These are phyloP conservation scores for Cremastinae sp. DNA, from an alignment of 2,888 invertebrate genomes.

Conservation along the genomic window DNA sequence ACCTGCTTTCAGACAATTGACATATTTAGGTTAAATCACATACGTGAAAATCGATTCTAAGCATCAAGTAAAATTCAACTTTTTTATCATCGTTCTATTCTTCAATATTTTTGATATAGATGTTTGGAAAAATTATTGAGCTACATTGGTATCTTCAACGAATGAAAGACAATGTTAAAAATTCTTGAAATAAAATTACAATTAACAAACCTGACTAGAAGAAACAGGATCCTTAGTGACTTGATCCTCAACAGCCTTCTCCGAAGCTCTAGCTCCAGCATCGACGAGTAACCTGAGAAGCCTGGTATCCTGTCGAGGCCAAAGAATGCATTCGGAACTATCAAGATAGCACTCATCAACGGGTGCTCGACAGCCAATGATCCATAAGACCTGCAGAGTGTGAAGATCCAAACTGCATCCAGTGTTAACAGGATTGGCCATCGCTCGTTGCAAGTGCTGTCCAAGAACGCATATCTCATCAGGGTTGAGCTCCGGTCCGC, in stretches of 20 bases:
- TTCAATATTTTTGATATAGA: too few relatives aligned
- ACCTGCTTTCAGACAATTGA: slow-evolving; percentile 72
- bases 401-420: slow-evolving; percentile 82
- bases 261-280: slow-evolving; percentile 84
- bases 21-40: neutral
- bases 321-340: slow-evolving; percentile 77
- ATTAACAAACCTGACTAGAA: slow-evolving; percentile 78
- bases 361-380: slow-evolving; percentile 84
- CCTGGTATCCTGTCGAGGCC: slow-evolving; percentile 84
- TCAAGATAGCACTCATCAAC: slow-evolving; percentile 76
- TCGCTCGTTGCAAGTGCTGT: slow-evolving; percentile 76
- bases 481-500: slow-evolving; percentile 86
- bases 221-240: slow-evolving; percentile 76
- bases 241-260: slow-evolving; percentile 79
- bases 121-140: too few relatives aligned
- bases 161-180: too few relatives aligned
- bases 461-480: slow-evolving; percentile 88
- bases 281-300: slow-evolving; percentile 88
- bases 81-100: too few relatives aligned
- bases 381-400: slow-evolving; percentile 88
- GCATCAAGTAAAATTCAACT: too few relatives aligned
- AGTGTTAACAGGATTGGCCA: slow-evolving; percentile 72
- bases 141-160: too few relatives aligned
- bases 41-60: neutral
- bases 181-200: neutral